phyloP scores from a whole-genome alignment of 2,797 vertebrate species.

The Sitta carolinensis region DNA sequence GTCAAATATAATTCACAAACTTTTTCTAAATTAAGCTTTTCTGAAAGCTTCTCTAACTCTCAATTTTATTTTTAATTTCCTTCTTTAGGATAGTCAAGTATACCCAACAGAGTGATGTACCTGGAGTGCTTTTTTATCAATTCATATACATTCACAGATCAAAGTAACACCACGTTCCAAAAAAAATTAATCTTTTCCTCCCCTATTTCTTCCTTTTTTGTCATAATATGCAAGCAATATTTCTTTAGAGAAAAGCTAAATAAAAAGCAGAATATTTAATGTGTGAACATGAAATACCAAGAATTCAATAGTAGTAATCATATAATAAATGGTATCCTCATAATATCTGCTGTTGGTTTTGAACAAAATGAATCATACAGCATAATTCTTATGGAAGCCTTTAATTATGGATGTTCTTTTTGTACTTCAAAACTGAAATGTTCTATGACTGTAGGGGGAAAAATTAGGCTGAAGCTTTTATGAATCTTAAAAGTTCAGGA shows the following conservation, averaged over 20 bases:
- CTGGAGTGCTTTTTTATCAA: not conserved
- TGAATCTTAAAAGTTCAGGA: conserved; percentile 1
- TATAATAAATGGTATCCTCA: conserved; percentile 3
- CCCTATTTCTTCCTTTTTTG: not conserved
- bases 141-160: conserved; percentile 7
- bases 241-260: conserved; percentile 8
- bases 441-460: conserved; percentile 5
- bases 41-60: not conserved
- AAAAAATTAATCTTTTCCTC: conserved; percentile 14
- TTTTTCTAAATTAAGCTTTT: not conserved
- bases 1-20: not conserved
- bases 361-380: conserved; percentile 45
- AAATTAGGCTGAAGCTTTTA: conserved; percentile 32
- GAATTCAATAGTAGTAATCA: conserved; percentile 13
- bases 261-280: conserved; percentile 5
- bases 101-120: not conserved
- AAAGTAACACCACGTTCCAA: not conserved
- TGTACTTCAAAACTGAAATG: not conserved
- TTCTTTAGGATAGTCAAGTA: not conserved
- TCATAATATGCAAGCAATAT: not conserved
- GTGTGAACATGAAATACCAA: not conserved
- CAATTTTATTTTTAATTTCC: conserved; percentile 3
- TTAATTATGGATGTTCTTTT: conserved; percentile 36
- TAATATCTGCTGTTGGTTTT: conserved; percentile 39
- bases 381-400: conserved; percentile 22